phyloP scores from a whole-genome alignment of 2,888 invertebrate genomes.

The Tiliacea citrago region DNA sequence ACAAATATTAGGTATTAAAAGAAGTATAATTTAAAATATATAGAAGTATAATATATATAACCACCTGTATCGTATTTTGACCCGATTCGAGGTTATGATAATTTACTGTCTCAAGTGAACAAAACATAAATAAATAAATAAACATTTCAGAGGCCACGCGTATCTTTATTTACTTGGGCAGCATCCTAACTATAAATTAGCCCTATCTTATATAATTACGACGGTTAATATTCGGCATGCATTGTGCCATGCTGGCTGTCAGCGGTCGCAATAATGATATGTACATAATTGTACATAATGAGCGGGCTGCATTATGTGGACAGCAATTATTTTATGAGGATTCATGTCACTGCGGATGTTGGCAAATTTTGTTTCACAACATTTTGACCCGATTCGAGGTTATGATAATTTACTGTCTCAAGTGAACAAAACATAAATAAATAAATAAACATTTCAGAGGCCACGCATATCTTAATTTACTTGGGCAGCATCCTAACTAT shows the following conservation, averaged over 20 bases:
- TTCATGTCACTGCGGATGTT: slow-evolving; percentile 50
- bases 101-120: not conserved
- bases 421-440: not conserved
- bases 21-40: not conserved
- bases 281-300: slow-evolving; percentile 66
- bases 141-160: not conserved
- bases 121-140: not conserved
- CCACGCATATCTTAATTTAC: slow-evolving; percentile 16
- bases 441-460: too few species aligned
- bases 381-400: not conserved
- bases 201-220: slow-evolving; percentile 61
- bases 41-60: not conserved
- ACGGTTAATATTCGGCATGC: slow-evolving; percentile 60
- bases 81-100: not conserved
- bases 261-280: slow-evolving; percentile 57
- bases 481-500: slow-evolving; percentile 52
- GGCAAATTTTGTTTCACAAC: slow-evolving; percentile 18
- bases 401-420: not conserved
- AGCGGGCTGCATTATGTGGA: slow-evolving; percentile 44
- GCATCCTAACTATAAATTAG: slow-evolving; percentile 60
- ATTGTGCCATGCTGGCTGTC: slow-evolving; percentile 55
- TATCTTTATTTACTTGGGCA: slow-evolving; percentile 35
- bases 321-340: slow-evolving; percentile 56
- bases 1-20: not conserved
- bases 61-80: not conserved